phyloP scores from a whole-genome alignment of 2,113 vertebrate species.

The Prunella fulvescens region DNA sequence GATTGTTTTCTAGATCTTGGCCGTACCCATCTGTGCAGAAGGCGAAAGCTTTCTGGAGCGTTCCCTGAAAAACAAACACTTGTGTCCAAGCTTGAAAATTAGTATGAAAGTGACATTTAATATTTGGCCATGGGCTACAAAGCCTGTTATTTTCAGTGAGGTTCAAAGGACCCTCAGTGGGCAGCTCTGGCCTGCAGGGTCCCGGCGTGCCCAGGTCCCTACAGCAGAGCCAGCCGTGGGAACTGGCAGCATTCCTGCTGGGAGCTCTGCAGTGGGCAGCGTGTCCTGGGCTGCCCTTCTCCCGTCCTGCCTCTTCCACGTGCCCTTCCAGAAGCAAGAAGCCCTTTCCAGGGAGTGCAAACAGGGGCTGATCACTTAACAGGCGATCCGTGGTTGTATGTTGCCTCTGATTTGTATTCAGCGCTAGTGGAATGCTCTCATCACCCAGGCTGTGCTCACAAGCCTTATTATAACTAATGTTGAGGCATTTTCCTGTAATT shows the following conservation, averaged over 20 bases:
- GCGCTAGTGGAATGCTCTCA: neutral
- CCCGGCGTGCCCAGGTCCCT: neutral
- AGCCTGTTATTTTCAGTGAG: neutral
- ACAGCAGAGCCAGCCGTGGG: neutral
- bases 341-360: neutral
- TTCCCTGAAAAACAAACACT: constrained; percentile 40
- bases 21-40: constrained; percentile 3
- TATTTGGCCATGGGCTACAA: constrained; percentile 13
- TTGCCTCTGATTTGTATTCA: neutral
- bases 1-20: neutral
- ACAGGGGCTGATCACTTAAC: neutral
- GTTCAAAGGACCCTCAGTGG: neutral
- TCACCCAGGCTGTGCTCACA: neutral
- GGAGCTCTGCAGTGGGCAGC: neutral
- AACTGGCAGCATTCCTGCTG: constrained; percentile 11
- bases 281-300: constrained; percentile 18
- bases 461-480: neutral
- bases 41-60: neutral
- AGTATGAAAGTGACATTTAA: constrained; percentile 50
- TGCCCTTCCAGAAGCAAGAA: neutral
- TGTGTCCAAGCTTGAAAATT: constrained; percentile 17
- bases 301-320: fast-evolving
- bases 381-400: neutral
- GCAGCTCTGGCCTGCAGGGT: neutral
- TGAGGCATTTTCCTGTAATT: neutral